A percentile compares a stretch with the other conserved stretches of the same genome.
Evolutionary conservation across 2,797 vertebrate genomes (phyloP).

Genomic region (Urosaurus nigricauda): DNA sequence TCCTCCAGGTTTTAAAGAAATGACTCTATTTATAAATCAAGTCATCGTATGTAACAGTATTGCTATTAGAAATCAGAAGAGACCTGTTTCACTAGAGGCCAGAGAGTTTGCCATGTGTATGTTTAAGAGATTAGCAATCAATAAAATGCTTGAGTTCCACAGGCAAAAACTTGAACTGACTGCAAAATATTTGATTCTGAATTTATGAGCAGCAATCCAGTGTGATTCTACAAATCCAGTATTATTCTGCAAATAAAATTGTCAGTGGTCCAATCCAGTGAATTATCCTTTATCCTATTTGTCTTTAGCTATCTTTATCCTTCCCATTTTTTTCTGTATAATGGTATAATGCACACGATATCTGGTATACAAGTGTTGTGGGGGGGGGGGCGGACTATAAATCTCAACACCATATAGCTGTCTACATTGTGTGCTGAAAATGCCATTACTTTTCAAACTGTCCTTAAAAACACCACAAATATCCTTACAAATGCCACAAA

Average conservation of each 20-base stretch:
- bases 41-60: neutral
- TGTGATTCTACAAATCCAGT: neutral
- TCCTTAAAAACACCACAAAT: neutral
- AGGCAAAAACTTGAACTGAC: neutral
- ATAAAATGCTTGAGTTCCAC: rapidly evolving
- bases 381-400: neutral
- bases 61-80: neutral
- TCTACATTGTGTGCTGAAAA: neutral
- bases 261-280: neutral
- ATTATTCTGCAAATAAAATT: neutral
- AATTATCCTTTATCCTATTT: neutral
- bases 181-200: neutral
- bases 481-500: neutral
- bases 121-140: neutral
- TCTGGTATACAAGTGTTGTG: neutral
- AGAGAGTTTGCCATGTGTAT: constrained; percentile 29
- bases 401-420: neutral
- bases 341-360: neutral
- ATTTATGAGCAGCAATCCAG: neutral
- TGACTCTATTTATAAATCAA: constrained; percentile 46
- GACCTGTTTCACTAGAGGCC: constrained; percentile 55
- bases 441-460: neutral
- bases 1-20: constrained; percentile 29
- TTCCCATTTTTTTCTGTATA: neutral
- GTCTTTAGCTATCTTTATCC: neutral